Evolutionary conservation across 2,888 invertebrate species (phyloP), one percentile per base, ranked within the genome.

Genomic region (Leistus spinibarbis): DNA sequence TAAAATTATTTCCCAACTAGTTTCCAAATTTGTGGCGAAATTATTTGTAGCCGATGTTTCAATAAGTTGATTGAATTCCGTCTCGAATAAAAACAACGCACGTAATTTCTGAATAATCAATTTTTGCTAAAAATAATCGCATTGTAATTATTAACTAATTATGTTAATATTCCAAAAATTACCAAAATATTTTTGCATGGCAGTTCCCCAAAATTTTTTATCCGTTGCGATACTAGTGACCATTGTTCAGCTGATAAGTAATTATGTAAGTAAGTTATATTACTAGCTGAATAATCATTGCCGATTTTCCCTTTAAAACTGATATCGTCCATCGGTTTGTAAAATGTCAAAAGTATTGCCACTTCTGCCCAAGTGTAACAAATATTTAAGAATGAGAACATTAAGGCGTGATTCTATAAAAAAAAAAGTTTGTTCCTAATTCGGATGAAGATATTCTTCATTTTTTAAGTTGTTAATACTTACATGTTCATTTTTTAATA

Each of bases 171-270:
- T 69, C 10, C 7, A 0, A 56, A 68, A 75, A 67, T 78, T 81
- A 82, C 82, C 81, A 81, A 79, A 27, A 81, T 77, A 76, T 78
- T 63, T 73, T 81, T 85, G 78, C 85, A 85, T 10, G 83, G 81
- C 76, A 80, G 76, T 77, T 84, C 83, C 1, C 85, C 86, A 79
- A 85, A 86, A 81, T 86, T 85, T 9, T 80, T 82, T 57, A 86
- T 84, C 66, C 85, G 81, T 78, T 86, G 83, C 3, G 83, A 82
- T 76, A 86, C 81, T 17, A 83, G 77, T 75, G 83, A 82, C 86
- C 86, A 85, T 53, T 85, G 82, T 73, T 83, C 82, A 3, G 80
- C 76, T 13, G 80, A 80, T 60, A 86, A 78, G 79, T 85, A 86
- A 1, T 83, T 80, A 79, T 85, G 85, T 63, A 84, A 77, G 78